Evolutionary conservation across 1,140 invertebrate species (phyloP).

Genomic region (Caenorhabditis latens): DNA sequence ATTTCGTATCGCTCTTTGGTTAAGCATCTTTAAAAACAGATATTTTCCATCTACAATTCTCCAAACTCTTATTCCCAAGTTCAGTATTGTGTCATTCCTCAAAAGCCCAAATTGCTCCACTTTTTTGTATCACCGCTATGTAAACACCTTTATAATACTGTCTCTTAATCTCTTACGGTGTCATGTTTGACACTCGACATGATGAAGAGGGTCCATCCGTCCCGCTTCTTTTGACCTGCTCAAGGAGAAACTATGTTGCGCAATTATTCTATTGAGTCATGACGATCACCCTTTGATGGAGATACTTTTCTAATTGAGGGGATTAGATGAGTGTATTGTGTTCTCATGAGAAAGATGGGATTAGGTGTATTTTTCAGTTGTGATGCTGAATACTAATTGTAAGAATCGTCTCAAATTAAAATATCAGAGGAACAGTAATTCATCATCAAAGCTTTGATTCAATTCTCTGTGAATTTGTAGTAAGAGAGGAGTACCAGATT

Average conservation of each 20-base stretch:
- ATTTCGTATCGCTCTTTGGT: no score
- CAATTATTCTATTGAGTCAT: conserved; percentile 31
- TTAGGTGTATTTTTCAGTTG: no score
- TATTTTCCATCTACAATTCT: no score
- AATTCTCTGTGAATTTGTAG: no score
- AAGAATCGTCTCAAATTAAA: no score
- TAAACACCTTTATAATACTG: conserved; percentile 6
- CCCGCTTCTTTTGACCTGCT: neutral
- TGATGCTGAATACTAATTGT: no score
- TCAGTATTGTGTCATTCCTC: neutral
- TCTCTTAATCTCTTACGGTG: conserved; percentile 39
- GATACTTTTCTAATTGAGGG: neutral
- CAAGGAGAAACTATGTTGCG: neutral
- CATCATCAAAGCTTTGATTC: no score
- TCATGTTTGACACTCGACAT: conserved; percentile 51
- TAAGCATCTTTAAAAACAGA: no score
- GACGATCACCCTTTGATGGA: neutral
- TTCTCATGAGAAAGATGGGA: neutral
- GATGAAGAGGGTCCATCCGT: conserved; percentile 22
- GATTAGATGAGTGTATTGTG: neutral
- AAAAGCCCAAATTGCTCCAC: neutral
- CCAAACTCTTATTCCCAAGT: neutral
- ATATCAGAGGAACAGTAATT: no score
- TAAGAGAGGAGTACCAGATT: no score
- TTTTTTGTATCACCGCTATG: conserved; percentile 44